Evolutionary conservation across 2,888 invertebrate genomes (phyloP), one percentile per base, ranked within the genome.

Genomic region (Pterobdella sp.): DNA sequence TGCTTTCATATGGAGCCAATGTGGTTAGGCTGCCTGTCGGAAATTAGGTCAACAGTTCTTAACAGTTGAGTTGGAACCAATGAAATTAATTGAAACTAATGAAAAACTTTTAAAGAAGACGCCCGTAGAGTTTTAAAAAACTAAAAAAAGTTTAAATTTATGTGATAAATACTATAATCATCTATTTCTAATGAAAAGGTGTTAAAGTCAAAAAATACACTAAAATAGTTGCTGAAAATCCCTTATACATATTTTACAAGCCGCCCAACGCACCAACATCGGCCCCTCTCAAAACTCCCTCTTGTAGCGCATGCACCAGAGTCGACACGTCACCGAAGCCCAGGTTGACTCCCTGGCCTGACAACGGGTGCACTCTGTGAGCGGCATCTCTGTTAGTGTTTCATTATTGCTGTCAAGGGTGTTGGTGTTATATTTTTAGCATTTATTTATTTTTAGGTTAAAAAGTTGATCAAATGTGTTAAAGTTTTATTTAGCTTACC

Each of bases 341-440:
- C 65, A 98, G 86, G 86, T 99, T 99, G 0, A 96, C 93, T 7
- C 98, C 98, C 85, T 96, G 96, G 0, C 97, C 97, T 52, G 97
- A 97, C 77, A 98, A 83, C 0, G 97, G 97, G 85, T 98, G 97
- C 31, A 97, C 88, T 77, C 94, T 87, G 79, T 88, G 87, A 14
- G 87, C 87, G 36, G 87, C 86, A 82, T 87, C 87, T 14, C 85
- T 96, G 91, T 90, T 7, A 18, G 4, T 37, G 36, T 35, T 22
- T 52, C 22, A 52, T 22, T 22, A 18, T 52, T 18, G 22, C 14
- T 52, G 22, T 52, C 22, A 18, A 52, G 52, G n/a, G n/a, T n/a
- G n/a, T n/a, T n/a, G n/a, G n/a, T n/a, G n/a, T n/a, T n/a, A n/a
- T n/a, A n/a, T n/a, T n/a, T n/a, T n/a, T n/a, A n/a, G n/a, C n/a